Percentiles rank a stretch among this genome's conserved stretches.
phyloP scores from a whole-genome alignment of 2,797 vertebrate genomes.

The Crocidura indochinensis region DNA sequence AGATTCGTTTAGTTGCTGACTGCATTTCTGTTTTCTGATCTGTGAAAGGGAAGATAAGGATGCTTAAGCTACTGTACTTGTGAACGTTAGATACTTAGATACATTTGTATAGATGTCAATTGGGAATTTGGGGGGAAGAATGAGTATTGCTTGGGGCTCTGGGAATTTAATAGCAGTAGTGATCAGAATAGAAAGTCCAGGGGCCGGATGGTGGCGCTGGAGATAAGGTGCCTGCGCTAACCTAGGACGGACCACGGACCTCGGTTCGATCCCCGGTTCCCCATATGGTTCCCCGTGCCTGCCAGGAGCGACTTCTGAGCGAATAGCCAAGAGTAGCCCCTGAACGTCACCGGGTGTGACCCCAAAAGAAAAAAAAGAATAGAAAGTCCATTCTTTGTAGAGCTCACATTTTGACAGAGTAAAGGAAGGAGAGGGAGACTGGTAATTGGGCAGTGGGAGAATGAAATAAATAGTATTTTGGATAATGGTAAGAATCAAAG shows the following conservation, averaged over 20 bases:
- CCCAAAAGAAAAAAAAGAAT: too few species aligned
- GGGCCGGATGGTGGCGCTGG: too few species aligned
- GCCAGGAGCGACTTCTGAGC: too few species aligned
- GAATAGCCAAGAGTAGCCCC: too few species aligned
- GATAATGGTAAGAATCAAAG: constrained; percentile 25
- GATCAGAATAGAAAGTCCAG: not conserved
- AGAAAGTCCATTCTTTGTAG: not conserved
- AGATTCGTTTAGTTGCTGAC: constrained; percentile 8
- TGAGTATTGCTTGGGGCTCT: not conserved
- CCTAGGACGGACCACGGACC: too few species aligned
- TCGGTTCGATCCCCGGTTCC: too few species aligned
- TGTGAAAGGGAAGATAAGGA: not conserved
- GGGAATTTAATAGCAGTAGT: not conserved
- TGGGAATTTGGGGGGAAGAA: not conserved
- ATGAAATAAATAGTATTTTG: not conserved
- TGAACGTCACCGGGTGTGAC: too few species aligned
- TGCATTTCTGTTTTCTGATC: constrained; percentile 34
- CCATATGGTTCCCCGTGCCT: too few species aligned
- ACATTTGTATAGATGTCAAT: not conserved
- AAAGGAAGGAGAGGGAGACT: not conserved
- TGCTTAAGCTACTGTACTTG: not conserved
- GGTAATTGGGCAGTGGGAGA: not conserved
- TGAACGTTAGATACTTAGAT: constrained; percentile 20
- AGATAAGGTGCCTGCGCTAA: too few species aligned
- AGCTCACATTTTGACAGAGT: not conserved